Conservation (phyloP, 2,888 invertebrate genomes). For the Lamellibrachia satsuma region DNA sequence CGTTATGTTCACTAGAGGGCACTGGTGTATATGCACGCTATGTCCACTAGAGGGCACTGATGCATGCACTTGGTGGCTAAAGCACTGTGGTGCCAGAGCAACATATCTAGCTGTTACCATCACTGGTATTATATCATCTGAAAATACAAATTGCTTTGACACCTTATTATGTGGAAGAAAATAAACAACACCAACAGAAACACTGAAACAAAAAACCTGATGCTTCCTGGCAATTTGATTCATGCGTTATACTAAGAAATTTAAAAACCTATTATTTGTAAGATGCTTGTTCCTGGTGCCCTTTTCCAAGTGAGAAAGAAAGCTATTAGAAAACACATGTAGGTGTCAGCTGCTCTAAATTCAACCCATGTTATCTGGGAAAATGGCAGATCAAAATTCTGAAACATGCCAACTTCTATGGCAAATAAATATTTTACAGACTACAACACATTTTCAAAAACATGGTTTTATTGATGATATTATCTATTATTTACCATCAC, state of each 20-base stretch:
- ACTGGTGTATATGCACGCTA: too few species aligned
- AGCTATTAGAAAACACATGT: background rate
- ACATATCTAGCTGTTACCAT: background rate
- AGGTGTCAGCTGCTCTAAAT: background rate
- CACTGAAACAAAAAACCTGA: background rate
- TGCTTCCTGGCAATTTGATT: background rate
- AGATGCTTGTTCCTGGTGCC: background rate
- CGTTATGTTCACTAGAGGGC: too few species aligned
- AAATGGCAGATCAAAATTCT: too few species aligned
- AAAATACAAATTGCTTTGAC: background rate
- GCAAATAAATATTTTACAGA: background rate
- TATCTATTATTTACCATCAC: background rate
- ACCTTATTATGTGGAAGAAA: too few species aligned
- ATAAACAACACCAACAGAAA: background rate
- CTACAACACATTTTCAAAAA: background rate
- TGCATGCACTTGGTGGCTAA: background rate
- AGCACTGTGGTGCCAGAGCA: background rate
- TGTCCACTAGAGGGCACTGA: background rate
- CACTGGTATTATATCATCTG: background rate
- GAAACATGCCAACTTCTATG: background rate
- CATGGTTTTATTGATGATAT: background rate
- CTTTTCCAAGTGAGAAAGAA: background rate
- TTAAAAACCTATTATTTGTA: background rate
- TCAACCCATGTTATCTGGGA: background rate
- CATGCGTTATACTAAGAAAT: background rate